Conservation (phyloP, 1,140 invertebrate genomes). For the Asobara japonica region DNA sequence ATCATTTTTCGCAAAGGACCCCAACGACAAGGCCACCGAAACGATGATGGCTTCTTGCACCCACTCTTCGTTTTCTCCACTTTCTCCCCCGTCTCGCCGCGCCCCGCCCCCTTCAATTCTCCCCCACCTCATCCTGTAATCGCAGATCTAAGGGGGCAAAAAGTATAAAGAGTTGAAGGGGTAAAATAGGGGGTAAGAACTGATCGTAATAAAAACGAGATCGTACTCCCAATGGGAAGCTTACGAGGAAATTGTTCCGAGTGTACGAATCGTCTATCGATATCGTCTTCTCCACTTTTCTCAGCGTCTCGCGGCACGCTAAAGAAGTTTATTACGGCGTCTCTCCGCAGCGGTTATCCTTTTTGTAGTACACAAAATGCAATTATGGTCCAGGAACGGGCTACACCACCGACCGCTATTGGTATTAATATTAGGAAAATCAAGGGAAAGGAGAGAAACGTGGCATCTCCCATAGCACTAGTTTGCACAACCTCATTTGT, state of each 20-base stretch:
- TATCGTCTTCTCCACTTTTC: conserved; percentile 21
- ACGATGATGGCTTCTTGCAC: not conserved
- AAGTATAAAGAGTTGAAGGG: not conserved
- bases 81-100: not conserved
- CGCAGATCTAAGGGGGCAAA: not conserved
- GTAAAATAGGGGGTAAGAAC: conserved; percentile 30
- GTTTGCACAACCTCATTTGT: not conserved
- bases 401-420: not conserved
- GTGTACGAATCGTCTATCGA: conserved; percentile 30
- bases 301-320: not conserved
- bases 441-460: not conserved
- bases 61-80: not conserved
- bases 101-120: not conserved
- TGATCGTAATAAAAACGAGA: conserved; percentile 44
- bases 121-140: not conserved
- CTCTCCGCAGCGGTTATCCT: not conserved
- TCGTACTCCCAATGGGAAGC: conserved; percentile 33
- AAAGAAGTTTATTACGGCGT: conserved; percentile 28
- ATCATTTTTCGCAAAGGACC: not conserved
- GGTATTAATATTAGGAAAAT: not conserved
- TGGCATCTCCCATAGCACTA: not conserved
- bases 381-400: conserved; percentile 1
- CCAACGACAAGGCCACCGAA: not conserved
- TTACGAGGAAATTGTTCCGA: conserved; percentile 36
- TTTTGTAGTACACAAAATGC: not conserved